Conservation (phyloP, 2,797 vertebrate species). For the Smutsia temminckii region DNA sequence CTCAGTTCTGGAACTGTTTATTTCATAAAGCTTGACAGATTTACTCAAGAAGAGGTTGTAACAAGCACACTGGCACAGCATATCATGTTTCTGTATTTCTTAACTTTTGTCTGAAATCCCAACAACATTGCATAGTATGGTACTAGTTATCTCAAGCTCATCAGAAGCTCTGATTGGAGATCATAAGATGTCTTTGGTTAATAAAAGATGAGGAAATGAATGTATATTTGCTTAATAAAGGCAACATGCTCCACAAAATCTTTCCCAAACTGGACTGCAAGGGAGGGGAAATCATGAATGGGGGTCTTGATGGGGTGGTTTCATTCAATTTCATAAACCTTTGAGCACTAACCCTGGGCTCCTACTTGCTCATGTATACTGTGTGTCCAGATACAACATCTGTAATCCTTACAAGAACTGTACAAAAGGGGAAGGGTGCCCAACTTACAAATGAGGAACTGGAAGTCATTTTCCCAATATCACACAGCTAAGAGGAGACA, state of each 20-base stretch:
- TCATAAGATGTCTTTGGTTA: constrained; percentile 50
- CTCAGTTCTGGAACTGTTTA: constrained; percentile 54
- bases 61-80: not conserved
- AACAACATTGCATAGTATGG: not conserved
- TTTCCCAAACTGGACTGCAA: not conserved
- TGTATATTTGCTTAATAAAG: constrained; percentile 54
- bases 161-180: constrained; percentile 45
- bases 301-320: not conserved
- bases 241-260: not conserved
- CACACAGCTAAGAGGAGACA: not conserved
- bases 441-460: not conserved
- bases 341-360: not conserved
- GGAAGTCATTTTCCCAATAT: not conserved
- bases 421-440: not conserved
- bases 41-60: constrained; percentile 48
- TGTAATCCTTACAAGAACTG: not conserved
- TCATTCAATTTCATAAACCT: not conserved
- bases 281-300: not conserved
- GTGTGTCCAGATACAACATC: not conserved
- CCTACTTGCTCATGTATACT: not conserved
- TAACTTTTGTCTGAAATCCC: constrained; percentile 48
- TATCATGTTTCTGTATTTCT: constrained; percentile 45
- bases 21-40: constrained; percentile 24
- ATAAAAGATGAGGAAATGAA: constrained; percentile 48
- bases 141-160: constrained; percentile 33